These are phyloP conservation scores for Archaeoteleia sp. DNA, from an alignment of 2,888 invertebrate species.

Conservation along the genomic window DNA sequence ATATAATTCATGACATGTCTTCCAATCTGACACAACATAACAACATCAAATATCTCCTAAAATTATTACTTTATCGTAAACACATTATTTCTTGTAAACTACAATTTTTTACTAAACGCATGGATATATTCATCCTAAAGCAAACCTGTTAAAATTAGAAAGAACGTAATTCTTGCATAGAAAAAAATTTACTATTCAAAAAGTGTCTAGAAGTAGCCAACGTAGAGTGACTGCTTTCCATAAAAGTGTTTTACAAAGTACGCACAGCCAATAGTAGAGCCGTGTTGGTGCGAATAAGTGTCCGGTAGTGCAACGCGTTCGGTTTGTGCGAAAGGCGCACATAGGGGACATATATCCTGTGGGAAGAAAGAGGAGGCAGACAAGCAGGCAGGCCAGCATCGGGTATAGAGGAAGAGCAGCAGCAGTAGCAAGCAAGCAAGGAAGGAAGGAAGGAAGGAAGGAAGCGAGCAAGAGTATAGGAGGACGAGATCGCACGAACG, in stretches of 20 bases:
- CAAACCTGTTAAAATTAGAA: too few species aligned
- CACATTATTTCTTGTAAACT: too few species aligned
- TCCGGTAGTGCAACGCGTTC: constrained; percentile 21
- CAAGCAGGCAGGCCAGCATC: constrained; percentile 21
- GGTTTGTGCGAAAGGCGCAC: constrained; percentile 19
- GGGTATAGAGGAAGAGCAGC: constrained; percentile 30
- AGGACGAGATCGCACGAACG: constrained; percentile 62
- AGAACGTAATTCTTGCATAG: too few species aligned
- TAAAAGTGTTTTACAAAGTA: constrained; percentile 40
- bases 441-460: constrained; percentile 46
- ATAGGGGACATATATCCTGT: constrained; percentile 12
- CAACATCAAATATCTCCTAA: too few species aligned
- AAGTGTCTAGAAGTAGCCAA: too few species aligned
- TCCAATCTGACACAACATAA: too few species aligned
- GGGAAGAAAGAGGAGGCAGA: constrained; percentile 19
- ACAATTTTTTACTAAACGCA: too few species aligned
- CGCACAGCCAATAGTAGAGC: constrained; percentile 62
- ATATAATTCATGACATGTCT: too few species aligned
- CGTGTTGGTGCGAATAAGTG: constrained; percentile 50
- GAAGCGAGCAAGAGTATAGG: constrained; percentile 50
- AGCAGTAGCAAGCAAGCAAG: constrained; percentile 22
- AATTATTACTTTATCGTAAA: too few species aligned
- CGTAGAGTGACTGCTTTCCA: constrained; percentile 36
- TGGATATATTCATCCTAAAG: too few species aligned
- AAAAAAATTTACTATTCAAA: too few species aligned